A percentile compares a stretch with the other conserved stretches of the same genome.
These are phyloP conservation scores for Netelia inedita DNA, from an alignment of 2,888 invertebrate genomes.

Conservation along the genomic window DNA sequence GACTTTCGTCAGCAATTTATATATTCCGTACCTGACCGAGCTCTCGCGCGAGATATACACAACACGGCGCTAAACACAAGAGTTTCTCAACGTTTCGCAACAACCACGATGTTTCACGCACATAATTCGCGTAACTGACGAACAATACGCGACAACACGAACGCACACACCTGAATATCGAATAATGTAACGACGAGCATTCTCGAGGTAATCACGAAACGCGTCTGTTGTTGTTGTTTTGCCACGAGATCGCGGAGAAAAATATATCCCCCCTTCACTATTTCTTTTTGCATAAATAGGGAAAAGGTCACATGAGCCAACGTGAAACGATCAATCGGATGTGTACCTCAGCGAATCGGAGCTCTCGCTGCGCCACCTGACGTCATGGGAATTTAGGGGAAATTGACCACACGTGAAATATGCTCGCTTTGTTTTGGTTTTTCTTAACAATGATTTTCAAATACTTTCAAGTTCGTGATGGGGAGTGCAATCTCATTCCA, in stretches of 20 bases:
- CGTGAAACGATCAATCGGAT: conserved; percentile 76
- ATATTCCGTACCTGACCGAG: conserved; percentile 67
- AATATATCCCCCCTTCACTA: conserved; percentile 70
- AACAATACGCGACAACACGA: conserved; percentile 11
- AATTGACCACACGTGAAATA: conserved; percentile 14
- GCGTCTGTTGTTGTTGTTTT: conserved; percentile 82
- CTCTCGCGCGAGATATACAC: conserved; percentile 22
- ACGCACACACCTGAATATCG: conserved; percentile 27
- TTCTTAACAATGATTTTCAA: conserved; percentile 30
- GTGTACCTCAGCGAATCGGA: conserved; percentile 72
- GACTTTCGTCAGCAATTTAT: conserved; percentile 78
- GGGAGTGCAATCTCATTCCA: too few relatives aligned
- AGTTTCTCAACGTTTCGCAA: conserved; percentile 32
- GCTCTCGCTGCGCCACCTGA: conserved; percentile 34
- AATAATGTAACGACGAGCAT: background rate
- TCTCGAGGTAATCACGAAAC: conserved; percentile 54
- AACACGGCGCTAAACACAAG: conserved; percentile 16
- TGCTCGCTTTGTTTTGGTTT: conserved; percentile 45
- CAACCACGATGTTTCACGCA: conserved; percentile 3
- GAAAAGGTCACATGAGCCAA: conserved; percentile 81
- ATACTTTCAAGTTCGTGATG: background rate
- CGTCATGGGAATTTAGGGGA: conserved; percentile 50
- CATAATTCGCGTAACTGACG: conserved; percentile 30
- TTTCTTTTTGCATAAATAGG: conserved; percentile 76
- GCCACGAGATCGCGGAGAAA: conserved; percentile 78